Base-by-base conservation (phyloP, 2,888 invertebrate species). In the Autographa pulchrina region DNA sequence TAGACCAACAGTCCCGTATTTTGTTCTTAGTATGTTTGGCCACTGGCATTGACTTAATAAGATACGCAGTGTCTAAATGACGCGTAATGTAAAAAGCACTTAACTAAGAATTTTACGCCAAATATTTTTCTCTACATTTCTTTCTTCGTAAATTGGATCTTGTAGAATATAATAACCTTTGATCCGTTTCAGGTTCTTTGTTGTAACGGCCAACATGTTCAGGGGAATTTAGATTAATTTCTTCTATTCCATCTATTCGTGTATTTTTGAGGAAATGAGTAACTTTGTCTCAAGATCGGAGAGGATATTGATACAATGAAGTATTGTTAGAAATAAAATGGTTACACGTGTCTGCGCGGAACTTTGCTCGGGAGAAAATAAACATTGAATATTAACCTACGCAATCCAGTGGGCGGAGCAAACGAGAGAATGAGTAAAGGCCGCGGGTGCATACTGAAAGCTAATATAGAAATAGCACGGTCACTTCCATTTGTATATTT, bases 161-260 rank as follows among this genome's bases (percentile, higher is more conserved):
- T 72, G 73, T 74, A 59, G 48, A 75, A 68, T 69, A 72, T 74
- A 77, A 84, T 77, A 79, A 77, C 65, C 63, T 72, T 70, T 52
- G 68, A 31, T 65, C 59, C 16, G 48, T 65, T 68, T 31, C 31
- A 20, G 66, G 43, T 66, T 60, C 72, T 79, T 74, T 79, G 61
- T 75, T 70, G 62, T 68, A 56, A 52, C 25, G 41, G 62, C 60
- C 58, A 68, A 60, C 70, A 61, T 72, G 63, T 59, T 65, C 35
- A 48, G 60, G 32, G 25, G 61, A 20, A 68, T 76, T 76, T 71
- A 67, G 63, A 69, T 79, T 69, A 70, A 70, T 67, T 73, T 70
- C 56, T 64, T 31, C 11, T 58, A 58, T 32, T n/a, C 35, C 48
- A 32, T 41, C 61, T 56, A 48, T 58, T 58, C 2, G 68, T 38